These are phyloP conservation scores for Diachasma alloeum DNA, from an alignment of 1,140 invertebrate genomes.

Conservation along the genomic window DNA sequence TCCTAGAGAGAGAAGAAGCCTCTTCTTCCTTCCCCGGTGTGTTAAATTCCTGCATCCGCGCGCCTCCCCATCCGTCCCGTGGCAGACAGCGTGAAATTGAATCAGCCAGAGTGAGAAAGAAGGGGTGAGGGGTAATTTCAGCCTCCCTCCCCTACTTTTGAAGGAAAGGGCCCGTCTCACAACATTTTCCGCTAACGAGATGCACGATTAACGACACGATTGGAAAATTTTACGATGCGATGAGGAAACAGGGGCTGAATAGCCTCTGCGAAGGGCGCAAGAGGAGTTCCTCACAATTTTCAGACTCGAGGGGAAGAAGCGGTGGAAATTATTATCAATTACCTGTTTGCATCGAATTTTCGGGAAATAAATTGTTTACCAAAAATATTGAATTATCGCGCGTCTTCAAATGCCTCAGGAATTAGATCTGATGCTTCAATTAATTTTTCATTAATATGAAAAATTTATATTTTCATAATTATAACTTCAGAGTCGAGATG, in stretches of 20 bases:
- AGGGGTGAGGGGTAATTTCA: not conserved
- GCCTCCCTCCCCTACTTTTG: not conserved
- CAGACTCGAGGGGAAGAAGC: too few species aligned
- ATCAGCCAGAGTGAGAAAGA: constrained; percentile 5
- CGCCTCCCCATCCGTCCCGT: not conserved
- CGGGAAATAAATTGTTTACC: too few species aligned
- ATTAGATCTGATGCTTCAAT: too few species aligned
- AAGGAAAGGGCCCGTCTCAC: not conserved
- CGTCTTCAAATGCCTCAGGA: too few species aligned
- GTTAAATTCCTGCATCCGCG: not conserved
- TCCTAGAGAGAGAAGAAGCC: not conserved
- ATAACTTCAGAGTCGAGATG: too few species aligned
- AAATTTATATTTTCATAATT: too few species aligned
- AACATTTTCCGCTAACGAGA: constrained; percentile 15
- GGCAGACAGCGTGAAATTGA: constrained; percentile 30
- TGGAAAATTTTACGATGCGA: not conserved
- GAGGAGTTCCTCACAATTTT: not conserved
- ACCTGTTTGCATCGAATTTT: too few species aligned
- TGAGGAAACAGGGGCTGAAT: not conserved
- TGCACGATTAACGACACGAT: constrained; percentile 21
- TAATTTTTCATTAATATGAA: too few species aligned
- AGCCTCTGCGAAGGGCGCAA: not conserved
- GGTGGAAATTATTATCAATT: too few species aligned
- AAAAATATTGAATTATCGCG: too few species aligned
- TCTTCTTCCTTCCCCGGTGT: not conserved